Conservation (phyloP, 2,888 invertebrate species). For the Drosophila leonis region DNA sequence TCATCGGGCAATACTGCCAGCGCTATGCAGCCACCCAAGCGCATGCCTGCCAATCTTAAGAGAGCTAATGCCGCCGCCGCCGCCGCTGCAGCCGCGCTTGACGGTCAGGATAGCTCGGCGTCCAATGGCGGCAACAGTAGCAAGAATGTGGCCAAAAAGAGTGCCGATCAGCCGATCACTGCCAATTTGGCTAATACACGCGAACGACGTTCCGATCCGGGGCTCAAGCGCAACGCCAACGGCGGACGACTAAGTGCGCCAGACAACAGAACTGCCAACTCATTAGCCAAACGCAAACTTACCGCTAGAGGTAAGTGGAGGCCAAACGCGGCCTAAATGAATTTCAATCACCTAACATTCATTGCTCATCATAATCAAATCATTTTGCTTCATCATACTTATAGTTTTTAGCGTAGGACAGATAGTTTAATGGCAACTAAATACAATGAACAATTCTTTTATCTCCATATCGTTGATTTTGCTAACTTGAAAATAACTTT, state of each 20-base stretch:
- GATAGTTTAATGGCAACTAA: background rate
- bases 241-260: constrained; percentile 46
- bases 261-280: constrained; percentile 51
- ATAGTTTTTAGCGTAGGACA: constrained; percentile 1
- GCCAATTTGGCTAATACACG: constrained; percentile 56
- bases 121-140: constrained; percentile 55
- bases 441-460: background rate
- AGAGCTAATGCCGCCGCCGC: constrained; percentile 47
- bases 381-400: constrained; percentile 32
- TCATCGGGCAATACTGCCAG: constrained; percentile 42
- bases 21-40: constrained; percentile 60
- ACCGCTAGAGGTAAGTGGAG: constrained; percentile 75
- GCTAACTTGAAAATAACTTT: background rate
- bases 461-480: background rate
- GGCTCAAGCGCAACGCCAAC: constrained; percentile 57
- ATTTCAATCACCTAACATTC: constrained; percentile 22
- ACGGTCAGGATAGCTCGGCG: constrained; percentile 41
- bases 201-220: constrained; percentile 68
- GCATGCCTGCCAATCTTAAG: constrained; percentile 62
- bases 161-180: constrained; percentile 63
- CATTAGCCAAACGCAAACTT: constrained; percentile 76
- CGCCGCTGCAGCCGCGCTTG: constrained; percentile 41
- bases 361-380: constrained; percentile 21
- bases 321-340: background rate
- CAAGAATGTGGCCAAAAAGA: constrained; percentile 80